Conservation (phyloP, 2,888 invertebrate species). For the Tenthredo mesomela region DNA sequence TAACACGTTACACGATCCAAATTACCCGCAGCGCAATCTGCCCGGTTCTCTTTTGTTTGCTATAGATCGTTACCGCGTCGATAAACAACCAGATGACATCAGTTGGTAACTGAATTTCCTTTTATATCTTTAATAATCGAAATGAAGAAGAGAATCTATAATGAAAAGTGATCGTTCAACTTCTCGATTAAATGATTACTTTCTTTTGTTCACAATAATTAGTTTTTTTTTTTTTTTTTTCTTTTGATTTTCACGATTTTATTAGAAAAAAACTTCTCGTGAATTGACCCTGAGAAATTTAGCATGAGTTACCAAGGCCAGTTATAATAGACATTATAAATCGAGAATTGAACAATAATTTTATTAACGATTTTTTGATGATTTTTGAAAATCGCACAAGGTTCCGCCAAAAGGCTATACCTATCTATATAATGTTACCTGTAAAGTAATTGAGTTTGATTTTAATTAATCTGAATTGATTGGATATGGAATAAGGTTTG, state of each 20-base stretch:
- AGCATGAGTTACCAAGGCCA: too few species aligned
- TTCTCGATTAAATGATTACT: neutral
- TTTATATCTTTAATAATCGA: neutral
- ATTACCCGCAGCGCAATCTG: constrained; percentile 44
- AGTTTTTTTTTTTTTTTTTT: too few species aligned
- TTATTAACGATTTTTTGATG: too few species aligned
- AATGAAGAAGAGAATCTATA: neutral
- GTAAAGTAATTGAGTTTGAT: neutral
- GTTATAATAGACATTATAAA: too few species aligned
- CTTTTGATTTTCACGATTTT: too few species aligned
- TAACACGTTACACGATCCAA: neutral
- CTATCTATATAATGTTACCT: too few species aligned
- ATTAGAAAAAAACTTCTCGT: too few species aligned
- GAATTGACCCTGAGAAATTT: too few species aligned
- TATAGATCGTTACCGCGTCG: constrained; percentile 20
- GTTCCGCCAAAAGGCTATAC: too few species aligned
- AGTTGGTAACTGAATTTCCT: neutral
- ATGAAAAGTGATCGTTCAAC: neutral
- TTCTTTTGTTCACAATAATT: too few species aligned
- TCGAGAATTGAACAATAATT: too few species aligned
- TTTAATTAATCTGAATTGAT: neutral
- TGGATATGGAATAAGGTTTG: neutral
- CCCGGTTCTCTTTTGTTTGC: neutral
- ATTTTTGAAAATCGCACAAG: too few species aligned
- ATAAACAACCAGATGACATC: neutral